Conservation (phyloP, 2,888 invertebrate species). For the Meiosimyza platycephala region DNA sequence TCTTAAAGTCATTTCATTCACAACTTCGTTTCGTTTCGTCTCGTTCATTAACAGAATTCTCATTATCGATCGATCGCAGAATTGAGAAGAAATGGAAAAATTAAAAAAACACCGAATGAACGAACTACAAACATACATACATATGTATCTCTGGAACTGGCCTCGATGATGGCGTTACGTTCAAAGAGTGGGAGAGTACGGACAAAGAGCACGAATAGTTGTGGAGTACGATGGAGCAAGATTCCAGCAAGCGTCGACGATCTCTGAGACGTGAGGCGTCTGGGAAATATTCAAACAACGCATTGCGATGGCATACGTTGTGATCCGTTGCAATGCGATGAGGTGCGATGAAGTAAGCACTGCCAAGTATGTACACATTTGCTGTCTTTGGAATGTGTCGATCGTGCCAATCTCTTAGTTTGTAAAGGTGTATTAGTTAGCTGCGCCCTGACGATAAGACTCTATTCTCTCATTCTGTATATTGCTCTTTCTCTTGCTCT, state of each 20-base stretch:
- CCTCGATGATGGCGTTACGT: background rate
- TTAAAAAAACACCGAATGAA: background rate
- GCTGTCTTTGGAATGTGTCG: conserved; percentile 36
- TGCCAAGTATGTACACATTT: conserved; percentile 36
- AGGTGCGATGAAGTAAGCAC: background rate
- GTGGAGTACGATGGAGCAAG: conserved; percentile 2
- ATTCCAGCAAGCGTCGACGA: background rate
- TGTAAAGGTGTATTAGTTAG: background rate
- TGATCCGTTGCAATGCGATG: conserved; percentile 2
- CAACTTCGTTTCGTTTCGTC: conserved; percentile 53
- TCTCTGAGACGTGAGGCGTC: conserved; percentile 15
- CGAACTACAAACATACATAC: background rate
- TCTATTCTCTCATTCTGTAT: background rate
- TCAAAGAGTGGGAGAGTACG: conserved; percentile 4
- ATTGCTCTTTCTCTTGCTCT: background rate
- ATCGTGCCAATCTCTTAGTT: conserved; percentile 12
- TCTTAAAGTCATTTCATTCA: conserved; percentile 65
- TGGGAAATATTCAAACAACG: conserved; percentile 35
- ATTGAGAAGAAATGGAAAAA: conserved; percentile 5
- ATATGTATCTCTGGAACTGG: conserved; percentile 3
- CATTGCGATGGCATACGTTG: conserved; percentile 20
- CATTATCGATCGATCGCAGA: conserved; percentile 38
- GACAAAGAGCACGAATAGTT: background rate
- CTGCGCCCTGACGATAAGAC: background rate
- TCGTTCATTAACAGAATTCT: conserved; percentile 47